phyloP scores from a whole-genome alignment of 2,113 vertebrate genomes.

The Climacteris rufus region DNA sequence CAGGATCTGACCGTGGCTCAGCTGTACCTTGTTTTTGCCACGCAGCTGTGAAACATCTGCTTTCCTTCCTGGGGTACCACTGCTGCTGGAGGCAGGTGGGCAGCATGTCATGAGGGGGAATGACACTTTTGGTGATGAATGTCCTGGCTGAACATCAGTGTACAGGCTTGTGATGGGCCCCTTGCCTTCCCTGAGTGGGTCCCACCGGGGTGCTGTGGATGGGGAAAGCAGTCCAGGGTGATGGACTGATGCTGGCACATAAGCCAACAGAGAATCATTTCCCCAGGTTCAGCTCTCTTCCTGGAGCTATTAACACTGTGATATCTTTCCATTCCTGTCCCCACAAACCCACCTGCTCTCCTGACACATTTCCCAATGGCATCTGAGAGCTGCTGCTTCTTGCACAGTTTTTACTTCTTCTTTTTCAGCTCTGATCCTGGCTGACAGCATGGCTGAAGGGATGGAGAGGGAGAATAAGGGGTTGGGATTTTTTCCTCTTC shows the following conservation, averaged over 20 bases:
- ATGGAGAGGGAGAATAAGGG: neutral
- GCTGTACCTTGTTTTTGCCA: neutral
- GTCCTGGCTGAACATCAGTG: neutral
- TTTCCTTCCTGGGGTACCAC: neutral
- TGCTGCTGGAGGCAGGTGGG: neutral
- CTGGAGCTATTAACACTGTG: rapidly evolving
- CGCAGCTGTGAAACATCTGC: neutral
- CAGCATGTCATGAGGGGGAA: rapidly evolving
- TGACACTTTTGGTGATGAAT: neutral
- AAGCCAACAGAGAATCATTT: rapidly evolving
- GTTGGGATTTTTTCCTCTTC: neutral
- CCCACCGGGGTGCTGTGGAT: too few species aligned
- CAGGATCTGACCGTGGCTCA: neutral
- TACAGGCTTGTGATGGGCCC: neutral
- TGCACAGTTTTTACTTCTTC: neutral
- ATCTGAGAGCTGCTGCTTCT: neutral
- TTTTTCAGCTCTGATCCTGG: neutral
- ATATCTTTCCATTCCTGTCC: neutral
- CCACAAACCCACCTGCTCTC: neutral
- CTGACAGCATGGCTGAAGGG: neutral
- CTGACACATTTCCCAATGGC: neutral
- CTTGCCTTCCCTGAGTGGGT: neutral
- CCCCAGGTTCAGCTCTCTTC: neutral
- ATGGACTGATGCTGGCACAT: neutral
- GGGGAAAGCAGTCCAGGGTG: neutral